A percentile compares a stretch with the other conserved stretches of the same genome.
Conservation (phyloP, 2,888 invertebrate genomes). For the Melanotus villosus region DNA sequence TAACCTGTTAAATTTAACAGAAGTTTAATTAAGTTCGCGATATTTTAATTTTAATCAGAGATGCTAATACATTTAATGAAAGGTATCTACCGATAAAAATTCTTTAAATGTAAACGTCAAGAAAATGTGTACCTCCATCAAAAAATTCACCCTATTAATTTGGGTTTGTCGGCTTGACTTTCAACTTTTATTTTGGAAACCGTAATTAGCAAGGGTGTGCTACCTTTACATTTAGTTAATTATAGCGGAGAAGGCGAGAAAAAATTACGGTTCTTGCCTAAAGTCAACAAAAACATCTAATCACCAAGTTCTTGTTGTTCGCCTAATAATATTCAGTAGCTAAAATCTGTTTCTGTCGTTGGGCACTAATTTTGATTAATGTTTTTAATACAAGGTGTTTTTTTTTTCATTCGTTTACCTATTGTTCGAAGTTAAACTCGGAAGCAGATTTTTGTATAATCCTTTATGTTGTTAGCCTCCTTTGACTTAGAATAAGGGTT, state of each 20-base stretch:
- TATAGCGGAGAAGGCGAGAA: constrained; percentile 48
- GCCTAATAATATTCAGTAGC: constrained; percentile 24
- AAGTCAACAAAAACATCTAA: constrained; percentile 44
- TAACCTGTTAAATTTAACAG: too few relatives aligned
- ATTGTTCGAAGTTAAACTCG: too few relatives aligned
- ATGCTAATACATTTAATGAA: background rate
- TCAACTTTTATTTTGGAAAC: constrained; percentile 42
- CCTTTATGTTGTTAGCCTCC: too few relatives aligned
- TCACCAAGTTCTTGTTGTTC: constrained; percentile 16
- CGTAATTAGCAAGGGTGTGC: constrained; percentile 59
- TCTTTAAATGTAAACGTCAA: background rate
- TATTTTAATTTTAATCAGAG: too few relatives aligned
- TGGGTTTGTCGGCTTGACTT: constrained; percentile 33
- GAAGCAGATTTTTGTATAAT: too few relatives aligned
- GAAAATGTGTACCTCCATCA: constrained; percentile 17
- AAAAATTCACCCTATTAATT: constrained; percentile 34
- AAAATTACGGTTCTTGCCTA: constrained; percentile 37
- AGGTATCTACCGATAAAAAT: background rate
- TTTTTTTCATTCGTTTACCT: background rate
- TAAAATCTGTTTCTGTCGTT: constrained; percentile 17
- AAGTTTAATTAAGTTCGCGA: too few relatives aligned
- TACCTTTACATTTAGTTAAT: constrained; percentile 56
- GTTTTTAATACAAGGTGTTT: background rate
- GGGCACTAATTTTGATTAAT: constrained; percentile 29
- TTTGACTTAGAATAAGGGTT: too few relatives aligned